phyloP scores from a whole-genome alignment of 2,888 invertebrate genomes.

The Aromia moschata region DNA sequence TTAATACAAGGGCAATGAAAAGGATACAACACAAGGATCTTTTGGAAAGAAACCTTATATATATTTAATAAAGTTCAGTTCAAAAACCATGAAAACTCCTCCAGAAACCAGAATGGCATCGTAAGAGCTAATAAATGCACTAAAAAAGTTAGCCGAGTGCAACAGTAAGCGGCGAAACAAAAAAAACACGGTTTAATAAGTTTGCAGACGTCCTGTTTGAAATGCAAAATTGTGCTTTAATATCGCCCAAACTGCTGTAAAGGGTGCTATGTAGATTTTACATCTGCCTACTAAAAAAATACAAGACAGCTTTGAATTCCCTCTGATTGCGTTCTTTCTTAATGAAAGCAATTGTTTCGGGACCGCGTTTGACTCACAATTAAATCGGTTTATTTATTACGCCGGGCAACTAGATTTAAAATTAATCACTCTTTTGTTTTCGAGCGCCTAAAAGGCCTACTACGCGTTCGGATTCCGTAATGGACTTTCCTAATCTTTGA shows the following conservation, averaged over 20 bases:
- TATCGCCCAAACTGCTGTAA: constrained; percentile 41
- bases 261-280: constrained; percentile 48
- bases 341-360: constrained; percentile 44
- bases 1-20: too few relatives aligned
- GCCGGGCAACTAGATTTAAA: background rate
- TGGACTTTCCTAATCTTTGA: background rate
- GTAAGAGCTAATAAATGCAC: constrained; percentile 16
- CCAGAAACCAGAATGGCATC: background rate
- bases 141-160: background rate
- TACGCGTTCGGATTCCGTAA: background rate
- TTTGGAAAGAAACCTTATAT: too few relatives aligned
- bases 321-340: constrained; percentile 41
- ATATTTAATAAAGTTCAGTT: background rate
- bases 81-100: background rate
- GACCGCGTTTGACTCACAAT: constrained; percentile 29
- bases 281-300: constrained; percentile 36
- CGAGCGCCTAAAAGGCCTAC: background rate
- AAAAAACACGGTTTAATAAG: constrained; percentile 42
- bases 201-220: constrained; percentile 36
- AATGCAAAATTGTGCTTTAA: constrained; percentile 49
- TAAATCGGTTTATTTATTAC: constrained; percentile 16
- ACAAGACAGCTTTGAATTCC: constrained; percentile 37
- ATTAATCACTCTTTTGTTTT: background rate
- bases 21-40: too few relatives aligned
- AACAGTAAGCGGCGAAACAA: constrained; percentile 3